phyloP scores from a whole-genome alignment of 2,888 invertebrate genomes.

The Agelastica alni region DNA sequence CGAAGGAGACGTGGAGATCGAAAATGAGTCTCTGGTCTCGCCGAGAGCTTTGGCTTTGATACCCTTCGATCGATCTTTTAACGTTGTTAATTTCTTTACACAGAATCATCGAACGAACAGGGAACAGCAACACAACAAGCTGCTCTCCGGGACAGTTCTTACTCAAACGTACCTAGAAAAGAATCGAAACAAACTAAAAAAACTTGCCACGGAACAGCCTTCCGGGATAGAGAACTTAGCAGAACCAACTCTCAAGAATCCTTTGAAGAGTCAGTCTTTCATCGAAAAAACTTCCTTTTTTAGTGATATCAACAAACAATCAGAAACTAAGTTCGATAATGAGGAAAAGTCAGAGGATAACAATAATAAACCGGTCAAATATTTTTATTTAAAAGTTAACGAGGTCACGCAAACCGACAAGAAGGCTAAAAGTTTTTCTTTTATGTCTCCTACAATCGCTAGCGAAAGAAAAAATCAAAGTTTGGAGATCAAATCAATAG shows the following conservation, averaged over 20 bases:
- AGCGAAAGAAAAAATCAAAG: conserved; percentile 50
- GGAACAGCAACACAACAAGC: conserved; percentile 7
- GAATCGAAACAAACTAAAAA: conserved; percentile 27
- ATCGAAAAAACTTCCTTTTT: conserved; percentile 15
- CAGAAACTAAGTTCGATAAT: neutral
- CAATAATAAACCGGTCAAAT: neutral
- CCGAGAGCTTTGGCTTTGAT: conserved; percentile 3
- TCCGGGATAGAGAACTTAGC: neutral
- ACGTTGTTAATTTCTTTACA: conserved; percentile 18
- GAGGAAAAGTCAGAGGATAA: neutral
- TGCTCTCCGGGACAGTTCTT: conserved; percentile 37
- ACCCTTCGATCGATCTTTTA: conserved; percentile 15
- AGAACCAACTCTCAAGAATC: neutral
- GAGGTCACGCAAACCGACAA: conserved; percentile 9
- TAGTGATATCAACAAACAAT: neutral
- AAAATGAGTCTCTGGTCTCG: neutral
- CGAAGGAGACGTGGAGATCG: neutral
- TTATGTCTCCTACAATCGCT: conserved; percentile 53
- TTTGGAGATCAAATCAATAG: conserved; percentile 42
- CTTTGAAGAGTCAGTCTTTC: conserved; percentile 11
- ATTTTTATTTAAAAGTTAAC: neutral
- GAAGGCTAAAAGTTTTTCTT: conserved; percentile 35
- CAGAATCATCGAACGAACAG: neutral
- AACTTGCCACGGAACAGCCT: conserved; percentile 10
- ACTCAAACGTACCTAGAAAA: conserved; percentile 44